A percentile compares a stretch with the other conserved stretches of the same genome.
phyloP scores from a whole-genome alignment of 2,113 vertebrate genomes.

The Lycaon pictus region DNA sequence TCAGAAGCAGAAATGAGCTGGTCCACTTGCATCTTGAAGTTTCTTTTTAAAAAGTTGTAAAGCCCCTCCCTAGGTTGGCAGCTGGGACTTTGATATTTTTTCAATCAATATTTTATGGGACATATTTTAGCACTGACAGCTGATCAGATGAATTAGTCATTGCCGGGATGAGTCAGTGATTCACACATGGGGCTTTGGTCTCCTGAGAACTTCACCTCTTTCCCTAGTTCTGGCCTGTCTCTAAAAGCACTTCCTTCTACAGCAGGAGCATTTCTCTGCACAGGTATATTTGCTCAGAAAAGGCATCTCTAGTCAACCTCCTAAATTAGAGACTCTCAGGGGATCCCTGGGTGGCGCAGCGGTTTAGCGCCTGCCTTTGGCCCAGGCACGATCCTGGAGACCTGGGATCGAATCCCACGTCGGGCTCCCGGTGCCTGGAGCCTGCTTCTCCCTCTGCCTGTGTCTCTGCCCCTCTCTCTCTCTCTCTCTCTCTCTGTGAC shows the following conservation, averaged over 20 bases:
- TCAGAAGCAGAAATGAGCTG: neutral
- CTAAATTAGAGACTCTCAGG: neutral
- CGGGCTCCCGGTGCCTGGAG: no score
- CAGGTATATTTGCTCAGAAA: slow-evolving; percentile 3
- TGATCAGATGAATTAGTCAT: slow-evolving; percentile 19
- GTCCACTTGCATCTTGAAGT: neutral
- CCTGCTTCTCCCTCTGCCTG: no score
- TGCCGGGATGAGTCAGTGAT: slow-evolving; percentile 25
- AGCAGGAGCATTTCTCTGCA: neutral
- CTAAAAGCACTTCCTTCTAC: slow-evolving; percentile 29
- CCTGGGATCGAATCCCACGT: no score
- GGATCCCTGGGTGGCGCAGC: no score
- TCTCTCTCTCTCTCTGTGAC: no score
- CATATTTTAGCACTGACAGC: slow-evolving; percentile 50
- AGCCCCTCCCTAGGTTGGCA: neutral
- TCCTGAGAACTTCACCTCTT: slow-evolving; percentile 29
- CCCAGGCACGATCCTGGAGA: no score
- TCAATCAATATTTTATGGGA: slow-evolving; percentile 57
- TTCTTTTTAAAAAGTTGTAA: slow-evolving; percentile 15
- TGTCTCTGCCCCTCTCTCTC: no score
- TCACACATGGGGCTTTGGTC: slow-evolving; percentile 23
- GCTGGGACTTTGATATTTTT: neutral
- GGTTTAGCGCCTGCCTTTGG: no score
- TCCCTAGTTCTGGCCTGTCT: neutral
- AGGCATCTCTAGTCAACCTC: neutral